Base-by-base conservation (phyloP, 2,113 vertebrate genomes). In the Oncorhynchus keta region DNA sequence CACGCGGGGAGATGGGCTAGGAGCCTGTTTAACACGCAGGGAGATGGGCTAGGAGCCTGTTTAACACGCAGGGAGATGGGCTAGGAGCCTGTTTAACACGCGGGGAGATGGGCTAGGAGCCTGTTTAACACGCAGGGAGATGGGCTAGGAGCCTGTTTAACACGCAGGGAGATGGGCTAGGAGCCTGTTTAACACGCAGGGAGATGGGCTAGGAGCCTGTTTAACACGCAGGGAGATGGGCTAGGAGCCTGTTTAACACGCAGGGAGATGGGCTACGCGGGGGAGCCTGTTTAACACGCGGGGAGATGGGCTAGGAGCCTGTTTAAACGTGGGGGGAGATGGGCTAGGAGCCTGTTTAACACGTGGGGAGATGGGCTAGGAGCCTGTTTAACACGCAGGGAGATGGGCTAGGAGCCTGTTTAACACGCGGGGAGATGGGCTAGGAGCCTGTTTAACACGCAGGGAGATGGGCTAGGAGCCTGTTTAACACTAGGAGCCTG, bases 281-380 rank as follows among this genome's bases (percentile, higher is more conserved):
- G n/a, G 86, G 71, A 70, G 95, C 84, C 85, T 96, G 95, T 92
- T 97, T 97, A 24, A 24, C 24, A 24, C 24, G 24, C 1, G 24
- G 1, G 24, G 24, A 24, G 24, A 24, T 24, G 74, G 88, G 91
- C 93, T 14, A n/a, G 86, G 71, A 70, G 95, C 84, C 85, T 96
- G 95, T 92, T 97, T 97, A 97, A 95, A n/a, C n/a, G n/a, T n/a
- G n/a, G n/a, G 24, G 24, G 24, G 24, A 24, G 24, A 24, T 24
- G 24, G 24, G 24, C 1, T 24, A 24, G 24, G 24, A 24, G 24
- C 24, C 24, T 24, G 24, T 24, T 97, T 97, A 24, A 24, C 24
- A 24, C 24, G 24, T 1, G 24, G 24, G 26, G 13, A 32, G 90
- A 90, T 2, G 74, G 88, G 91, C 93, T 16, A n/a, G 86, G 71